A percentile compares a stretch with the other conserved stretches of the same genome.
Evolutionary conservation across 2,888 invertebrate species (phyloP).

Genomic region (Hypercompe scribonia): DNA sequence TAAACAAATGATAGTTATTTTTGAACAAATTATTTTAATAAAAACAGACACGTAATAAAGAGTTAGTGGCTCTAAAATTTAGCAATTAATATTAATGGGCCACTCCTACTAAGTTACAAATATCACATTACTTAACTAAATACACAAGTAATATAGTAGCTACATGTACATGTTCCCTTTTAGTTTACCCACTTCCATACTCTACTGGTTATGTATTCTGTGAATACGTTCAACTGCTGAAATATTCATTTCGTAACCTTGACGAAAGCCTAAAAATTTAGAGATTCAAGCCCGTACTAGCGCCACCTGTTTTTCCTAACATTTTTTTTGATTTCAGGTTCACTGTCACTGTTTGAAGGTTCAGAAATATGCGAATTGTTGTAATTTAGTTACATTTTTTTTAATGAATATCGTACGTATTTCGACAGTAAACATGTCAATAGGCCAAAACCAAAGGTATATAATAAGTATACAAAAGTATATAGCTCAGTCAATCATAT

Average conservation of each 20-base stretch:
- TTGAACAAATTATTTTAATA: no score
- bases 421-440: no score
- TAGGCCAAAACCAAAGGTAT: no score
- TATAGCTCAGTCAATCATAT: no score
- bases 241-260: conserved; percentile 41
- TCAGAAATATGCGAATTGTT: not conserved
- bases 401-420: no score
- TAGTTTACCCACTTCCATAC: conserved; percentile 15
- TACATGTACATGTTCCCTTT: conserved; percentile 2
- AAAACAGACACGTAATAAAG: no score
- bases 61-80: not conserved
- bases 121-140: conserved; percentile 6
- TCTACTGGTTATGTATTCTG: conserved; percentile 30
- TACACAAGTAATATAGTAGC: not conserved
- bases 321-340: conserved; percentile 17
- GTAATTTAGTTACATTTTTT: no score
- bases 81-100: no score
- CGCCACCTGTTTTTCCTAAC: conserved; percentile 14
- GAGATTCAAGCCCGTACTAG: conserved; percentile 18
- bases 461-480: no score
- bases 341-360: not conserved
- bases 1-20: no score
- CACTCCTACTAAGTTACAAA: not conserved
- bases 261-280: conserved; percentile 28
- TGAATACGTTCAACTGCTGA: conserved; percentile 34